Evolutionary conservation across 2,113 vertebrate species (phyloP), one percentile per base, ranked within the genome.

Genomic region (Hystrix brachyura): DNA sequence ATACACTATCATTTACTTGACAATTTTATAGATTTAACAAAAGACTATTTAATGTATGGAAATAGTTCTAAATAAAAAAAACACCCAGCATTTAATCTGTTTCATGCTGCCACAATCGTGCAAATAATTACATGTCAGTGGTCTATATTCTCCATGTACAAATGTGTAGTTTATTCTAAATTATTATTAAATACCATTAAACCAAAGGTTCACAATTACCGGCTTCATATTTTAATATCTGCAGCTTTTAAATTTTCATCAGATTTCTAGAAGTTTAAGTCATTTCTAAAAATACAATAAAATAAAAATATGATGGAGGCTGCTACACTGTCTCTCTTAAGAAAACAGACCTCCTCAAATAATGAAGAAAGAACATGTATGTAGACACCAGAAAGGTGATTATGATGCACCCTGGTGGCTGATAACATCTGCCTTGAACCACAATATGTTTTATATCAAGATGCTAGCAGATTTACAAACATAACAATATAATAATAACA

Each of bases 401-500:
- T 6, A 0, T 19, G 13, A 85, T 55, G 23, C 2, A 51, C 0
- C 1, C 23, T 53, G 10, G 34, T 0, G 7, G 6, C 1, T 38
- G 0, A 59, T 55, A 78, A 82, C 2, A 64, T 91, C n/a, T 82
- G 5, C 7, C 74, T 69, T 80, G 29, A 78, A 18, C 1, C 0
- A 18, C n/a, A 85, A 27, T 80, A 84, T 48, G 46, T 21, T 55
- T 71, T 71, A 18, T 27, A 91, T 71, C 32, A 78, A 87, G 0
- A 65, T 43, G 21, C 86, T 62, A 34, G 10, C 3, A 86, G 19
- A 83, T n/a, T 78, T 90, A 32, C 0, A 48, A 60, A 27, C 0
- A 72, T 0, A 67, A 8, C 7, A 82, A 53, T 14, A 25, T 21
- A 38, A 71, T 10, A 38, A 38, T 21, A 71, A 29, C 25, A 32